A percentile compares a stretch with the other conserved stretches of the same genome.
Evolutionary conservation across 2,113 vertebrate genomes (phyloP).

Genomic region (Microcebus griseorufus): DNA sequence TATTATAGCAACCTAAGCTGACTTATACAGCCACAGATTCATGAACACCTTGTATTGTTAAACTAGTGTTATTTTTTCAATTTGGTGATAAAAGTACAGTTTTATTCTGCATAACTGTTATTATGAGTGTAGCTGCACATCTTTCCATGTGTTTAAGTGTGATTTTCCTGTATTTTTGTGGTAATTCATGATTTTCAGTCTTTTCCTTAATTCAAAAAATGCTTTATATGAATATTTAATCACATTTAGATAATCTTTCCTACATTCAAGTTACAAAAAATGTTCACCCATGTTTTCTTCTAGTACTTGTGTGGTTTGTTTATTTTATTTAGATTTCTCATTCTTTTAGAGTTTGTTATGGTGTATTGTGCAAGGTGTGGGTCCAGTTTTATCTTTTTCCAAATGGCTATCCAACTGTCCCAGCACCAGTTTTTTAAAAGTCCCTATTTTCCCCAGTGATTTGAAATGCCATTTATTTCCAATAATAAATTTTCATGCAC

Average conservation of each 20-base stretch:
- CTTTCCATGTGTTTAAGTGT: neutral
- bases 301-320: neutral
- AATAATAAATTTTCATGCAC: neutral
- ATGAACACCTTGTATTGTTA: neutral
- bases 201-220: neutral
- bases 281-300: neutral
- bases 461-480: neutral
- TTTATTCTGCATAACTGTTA: neutral
- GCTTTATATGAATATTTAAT: neutral
- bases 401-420: neutral
- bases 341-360: neutral
- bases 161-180: neutral
- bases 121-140: neutral
- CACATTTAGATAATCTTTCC: neutral
- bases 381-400: slow-evolving; percentile 11
- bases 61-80: neutral
- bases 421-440: neutral
- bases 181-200: neutral
- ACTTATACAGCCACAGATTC: neutral
- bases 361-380: neutral
- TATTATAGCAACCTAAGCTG: neutral
- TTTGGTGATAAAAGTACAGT: neutral
- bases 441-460: neutral
- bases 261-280: neutral
- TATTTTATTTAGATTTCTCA: neutral